Evolutionary conservation across 2,113 vertebrate genomes (phyloP).

Genomic region (Prionailurus bengalensis): DNA sequence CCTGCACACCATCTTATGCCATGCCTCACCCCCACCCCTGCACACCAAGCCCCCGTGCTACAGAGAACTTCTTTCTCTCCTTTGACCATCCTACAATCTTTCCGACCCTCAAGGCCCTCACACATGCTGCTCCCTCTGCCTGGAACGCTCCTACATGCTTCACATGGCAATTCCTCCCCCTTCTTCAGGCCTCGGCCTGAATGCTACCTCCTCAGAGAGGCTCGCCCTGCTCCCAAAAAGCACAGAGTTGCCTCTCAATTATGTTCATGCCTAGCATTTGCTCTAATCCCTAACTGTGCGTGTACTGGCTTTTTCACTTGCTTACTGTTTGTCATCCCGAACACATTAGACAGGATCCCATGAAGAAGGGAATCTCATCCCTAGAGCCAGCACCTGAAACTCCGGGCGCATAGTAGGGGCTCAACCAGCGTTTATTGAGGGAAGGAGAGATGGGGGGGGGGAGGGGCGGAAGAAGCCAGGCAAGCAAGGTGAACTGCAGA

Average conservation of each 20-base stretch:
- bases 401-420: background rate
- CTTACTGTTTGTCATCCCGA: background rate
- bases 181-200: background rate
- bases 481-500: background rate
- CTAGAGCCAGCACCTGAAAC: background rate
- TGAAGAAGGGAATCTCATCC: background rate
- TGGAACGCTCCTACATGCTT: background rate
- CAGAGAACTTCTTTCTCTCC: background rate
- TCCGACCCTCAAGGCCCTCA: background rate
- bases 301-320: background rate
- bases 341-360: background rate
- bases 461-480: background rate
- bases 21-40: rapidly evolving
- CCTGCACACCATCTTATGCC: background rate
- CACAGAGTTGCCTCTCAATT: background rate
- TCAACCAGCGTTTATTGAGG: background rate
- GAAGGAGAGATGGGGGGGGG: background rate
- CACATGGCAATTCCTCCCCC: background rate
- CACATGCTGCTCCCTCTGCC: background rate
- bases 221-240: background rate
- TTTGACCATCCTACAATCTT: background rate
- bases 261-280: background rate
- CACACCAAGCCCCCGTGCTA: no score
- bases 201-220: background rate
- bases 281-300: background rate